Percentiles rank a stretch among this genome's conserved stretches.
Evolutionary conservation across 1,140 invertebrate genomes (phyloP).

Genomic region (Drosophila watanabei): DNA sequence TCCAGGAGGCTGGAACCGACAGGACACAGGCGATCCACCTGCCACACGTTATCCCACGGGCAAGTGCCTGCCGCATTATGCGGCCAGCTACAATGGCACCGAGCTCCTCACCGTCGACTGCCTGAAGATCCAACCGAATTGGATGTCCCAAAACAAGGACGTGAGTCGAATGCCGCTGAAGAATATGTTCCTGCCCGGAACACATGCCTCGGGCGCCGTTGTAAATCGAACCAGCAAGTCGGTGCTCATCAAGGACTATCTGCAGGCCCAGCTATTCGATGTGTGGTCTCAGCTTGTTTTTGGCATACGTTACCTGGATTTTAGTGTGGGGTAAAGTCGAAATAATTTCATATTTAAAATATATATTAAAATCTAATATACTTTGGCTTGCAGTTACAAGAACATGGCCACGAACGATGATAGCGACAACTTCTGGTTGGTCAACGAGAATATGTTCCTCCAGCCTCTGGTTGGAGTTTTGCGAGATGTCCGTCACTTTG

Average conservation of each 20-base stretch:
- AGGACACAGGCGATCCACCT: conserved; percentile 61
- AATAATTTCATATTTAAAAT: neutral
- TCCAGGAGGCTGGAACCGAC: conserved; percentile 86
- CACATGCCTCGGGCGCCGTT: conserved; percentile 90
- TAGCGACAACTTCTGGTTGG: conserved; percentile 87
- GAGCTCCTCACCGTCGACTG: conserved; percentile 87
- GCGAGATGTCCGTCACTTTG: conserved; percentile 87
- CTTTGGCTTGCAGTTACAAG: conserved; percentile 43
- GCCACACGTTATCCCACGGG: conserved; percentile 61
- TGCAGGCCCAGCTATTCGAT: conserved; percentile 90
- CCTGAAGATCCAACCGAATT: conserved; percentile 88
- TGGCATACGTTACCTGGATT: conserved; percentile 93
- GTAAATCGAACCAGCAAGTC: conserved; percentile 80
- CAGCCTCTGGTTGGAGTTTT: conserved; percentile 86
- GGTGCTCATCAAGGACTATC: conserved; percentile 85
- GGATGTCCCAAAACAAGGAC: conserved; percentile 88
- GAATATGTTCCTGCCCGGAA: conserved; percentile 85
- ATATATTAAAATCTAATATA: neutral
- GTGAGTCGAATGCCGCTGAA: conserved; percentile 66
- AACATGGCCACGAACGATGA: conserved; percentile 38
- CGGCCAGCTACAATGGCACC: conserved; percentile 87
- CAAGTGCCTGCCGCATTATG: conserved; percentile 86
- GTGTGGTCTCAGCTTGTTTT: conserved; percentile 93
- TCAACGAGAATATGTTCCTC: conserved; percentile 87
- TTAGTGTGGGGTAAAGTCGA: conserved; percentile 88